Conservation (phyloP, 64 coral and sea anemone genomes). For the Dendrophyllia cribrosa region DNA sequence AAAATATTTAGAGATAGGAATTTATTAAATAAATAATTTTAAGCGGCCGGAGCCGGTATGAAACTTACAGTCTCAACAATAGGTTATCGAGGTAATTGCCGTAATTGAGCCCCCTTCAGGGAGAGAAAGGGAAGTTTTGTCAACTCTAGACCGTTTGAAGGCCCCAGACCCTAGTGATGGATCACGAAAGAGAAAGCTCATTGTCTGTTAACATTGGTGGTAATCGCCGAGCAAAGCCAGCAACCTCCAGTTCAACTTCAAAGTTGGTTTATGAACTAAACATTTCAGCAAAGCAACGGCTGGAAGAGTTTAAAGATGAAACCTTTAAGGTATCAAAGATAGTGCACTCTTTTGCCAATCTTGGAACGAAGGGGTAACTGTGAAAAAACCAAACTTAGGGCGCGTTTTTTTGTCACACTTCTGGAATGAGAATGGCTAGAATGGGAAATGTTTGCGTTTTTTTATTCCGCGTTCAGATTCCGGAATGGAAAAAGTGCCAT, state of each 20-base stretch:
- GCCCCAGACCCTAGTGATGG: neutral
- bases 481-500: neutral
- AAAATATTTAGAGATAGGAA: neutral
- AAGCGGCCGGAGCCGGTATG: neutral
- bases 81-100: neutral
- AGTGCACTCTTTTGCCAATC: constrained; percentile 6
- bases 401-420: neutral
- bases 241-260: constrained; percentile 2
- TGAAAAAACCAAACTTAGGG: no score
- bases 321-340: neutral
- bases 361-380: neutral
- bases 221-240: constrained; percentile 12
- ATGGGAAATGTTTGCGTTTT: neutral
- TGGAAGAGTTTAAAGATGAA: constrained; percentile 32
- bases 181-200: neutral
- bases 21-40: neutral
- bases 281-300: constrained; percentile 5
- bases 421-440: neutral
- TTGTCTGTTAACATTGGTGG: constrained; percentile 1
- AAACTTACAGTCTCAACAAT: neutral
- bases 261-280: neutral
- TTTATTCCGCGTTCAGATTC: constrained; percentile 3
- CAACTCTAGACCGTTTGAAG: neutral
- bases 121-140: neutral
- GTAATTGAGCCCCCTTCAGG: neutral